Base-by-base conservation (phyloP, 1,140 invertebrate genomes). In the Drosophila busckii region DNA sequence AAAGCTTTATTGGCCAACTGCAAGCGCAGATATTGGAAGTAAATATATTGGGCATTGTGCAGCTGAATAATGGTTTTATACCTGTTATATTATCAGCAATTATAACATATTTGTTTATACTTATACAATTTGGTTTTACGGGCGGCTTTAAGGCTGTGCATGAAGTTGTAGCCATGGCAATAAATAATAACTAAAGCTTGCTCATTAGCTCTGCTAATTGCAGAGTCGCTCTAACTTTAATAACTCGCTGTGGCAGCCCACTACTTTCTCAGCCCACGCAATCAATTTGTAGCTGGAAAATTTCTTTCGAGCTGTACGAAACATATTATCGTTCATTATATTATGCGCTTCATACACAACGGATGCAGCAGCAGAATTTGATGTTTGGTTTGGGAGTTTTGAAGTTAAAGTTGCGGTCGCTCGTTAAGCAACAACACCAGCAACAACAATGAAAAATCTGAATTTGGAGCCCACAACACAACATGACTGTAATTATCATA, bases 401-500 rank as follows among this genome's bases (percentile, higher is more conserved):
- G 69, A 56, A 60, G 35, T 40, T n/a, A n/a, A n/a, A n/a, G n/a
- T n/a, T n/a, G n/a, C 13, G 42, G 32, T 53, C n/a, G 63, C 68
- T 78, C 68, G 71, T 78, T 78, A 73, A 34, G 62, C 56, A 56
- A 34, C 54, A 50, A 28, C 48, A 41, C 22, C 40, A 42, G 13
- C 12, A 34, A 25, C 16, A 75, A 52, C 50, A 63, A 53, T 37
- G 29, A n/a, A n/a, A n/a, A n/a, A 22, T 7, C 26, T n/a, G 45
- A 68, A 56, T 80, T 70, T 64, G 64, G 52, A 63, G 42, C 52
- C 67, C n/a, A n/a, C n/a, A n/a, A n/a, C n/a, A n/a, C n/a, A 61
- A 82, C 75, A 56, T 59, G 58, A 37, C n/a, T 82, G 75, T 78
- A 78, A 78, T 78, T 78, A 78, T 65, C 68, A 69, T 82, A 65